Conservation (phyloP, 2,113 vertebrate genomes). For the Toxotes chatareus region DNA sequence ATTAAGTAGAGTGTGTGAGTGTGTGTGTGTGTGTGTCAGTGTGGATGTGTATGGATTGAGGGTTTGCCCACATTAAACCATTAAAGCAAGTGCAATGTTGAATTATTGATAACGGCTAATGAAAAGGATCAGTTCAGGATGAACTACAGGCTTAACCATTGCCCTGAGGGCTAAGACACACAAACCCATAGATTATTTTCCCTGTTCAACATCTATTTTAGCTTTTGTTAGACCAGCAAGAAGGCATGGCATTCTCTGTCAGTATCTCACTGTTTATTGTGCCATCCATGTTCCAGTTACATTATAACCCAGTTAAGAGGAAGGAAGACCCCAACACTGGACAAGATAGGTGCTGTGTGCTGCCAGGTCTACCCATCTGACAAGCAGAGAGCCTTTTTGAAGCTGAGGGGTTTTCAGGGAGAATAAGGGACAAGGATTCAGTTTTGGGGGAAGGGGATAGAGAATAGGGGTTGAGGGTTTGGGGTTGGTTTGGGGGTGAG, state of each 20-base stretch:
- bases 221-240: slow-evolving; percentile 30
- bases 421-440: slow-evolving; percentile 68
- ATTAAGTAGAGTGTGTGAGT: slow-evolving; percentile 56
- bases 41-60: slow-evolving; percentile 56
- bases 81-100: slow-evolving; percentile 76
- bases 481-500: slow-evolving; percentile 3
- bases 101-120: slow-evolving; percentile 84
- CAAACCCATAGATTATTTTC: slow-evolving; percentile 35
- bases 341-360: slow-evolving; percentile 24
- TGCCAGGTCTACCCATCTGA: slow-evolving; percentile 37
- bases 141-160: slow-evolving; percentile 78
- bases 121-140: slow-evolving; percentile 83
- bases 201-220: slow-evolving; percentile 49
- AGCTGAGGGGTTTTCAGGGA: slow-evolving; percentile 51
- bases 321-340: slow-evolving; percentile 4
- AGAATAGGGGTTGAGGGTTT: slow-evolving; percentile 56
- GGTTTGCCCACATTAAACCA: slow-evolving; percentile 74
- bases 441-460: slow-evolving; percentile 67
- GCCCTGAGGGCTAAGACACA: slow-evolving; percentile 60
- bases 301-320: slow-evolving; percentile 22
- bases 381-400: slow-evolving; percentile 51
- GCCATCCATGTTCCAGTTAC: slow-evolving; percentile 15
- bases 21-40: slow-evolving; percentile 27
- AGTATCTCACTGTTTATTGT: slow-evolving; percentile 24
- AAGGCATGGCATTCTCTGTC: background rate